Conservation (phyloP, 2,888 invertebrate genomes). For the Megamerina dolium region DNA sequence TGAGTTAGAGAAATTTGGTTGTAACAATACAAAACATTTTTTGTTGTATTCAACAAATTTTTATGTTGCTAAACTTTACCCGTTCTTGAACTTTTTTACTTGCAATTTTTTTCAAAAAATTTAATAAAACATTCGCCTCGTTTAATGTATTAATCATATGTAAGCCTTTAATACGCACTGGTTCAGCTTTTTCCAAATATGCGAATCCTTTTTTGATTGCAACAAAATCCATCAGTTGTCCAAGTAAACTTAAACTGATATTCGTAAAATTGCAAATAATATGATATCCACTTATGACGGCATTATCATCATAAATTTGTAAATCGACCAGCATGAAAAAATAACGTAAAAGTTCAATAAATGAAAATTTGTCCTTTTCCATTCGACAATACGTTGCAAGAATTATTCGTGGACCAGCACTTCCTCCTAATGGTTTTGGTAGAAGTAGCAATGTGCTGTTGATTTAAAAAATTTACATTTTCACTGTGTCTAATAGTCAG, state of each 20-base stretch:
- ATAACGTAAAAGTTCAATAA: slow-evolving; percentile 51
- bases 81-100: slow-evolving; percentile 57
- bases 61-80: too few relatives aligned
- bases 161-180: slow-evolving; percentile 56
- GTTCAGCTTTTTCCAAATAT: slow-evolving; percentile 56
- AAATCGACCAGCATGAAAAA: slow-evolving; percentile 56
- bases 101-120: slow-evolving; percentile 55
- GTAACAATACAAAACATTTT: too few relatives aligned
- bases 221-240: slow-evolving; percentile 55
- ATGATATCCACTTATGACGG: slow-evolving; percentile 37
- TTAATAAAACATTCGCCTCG: slow-evolving; percentile 56
- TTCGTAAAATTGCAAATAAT: slow-evolving; percentile 50
- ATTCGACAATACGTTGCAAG: slow-evolving; percentile 53
- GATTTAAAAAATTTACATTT: not conserved
- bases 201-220: slow-evolving; percentile 55
- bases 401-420: slow-evolving; percentile 51
- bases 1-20: too few relatives aligned
- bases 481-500: not conserved
- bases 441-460: slow-evolving; percentile 27
- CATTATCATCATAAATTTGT: slow-evolving; percentile 58
- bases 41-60: too few relatives aligned
- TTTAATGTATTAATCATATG: slow-evolving; percentile 57
- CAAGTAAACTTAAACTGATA: slow-evolving; percentile 53
- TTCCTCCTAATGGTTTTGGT: slow-evolving; percentile 41
- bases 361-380: slow-evolving; percentile 48